Conservation (phyloP, 2,113 vertebrate genomes). For the Actenoides lindsayi region DNA sequence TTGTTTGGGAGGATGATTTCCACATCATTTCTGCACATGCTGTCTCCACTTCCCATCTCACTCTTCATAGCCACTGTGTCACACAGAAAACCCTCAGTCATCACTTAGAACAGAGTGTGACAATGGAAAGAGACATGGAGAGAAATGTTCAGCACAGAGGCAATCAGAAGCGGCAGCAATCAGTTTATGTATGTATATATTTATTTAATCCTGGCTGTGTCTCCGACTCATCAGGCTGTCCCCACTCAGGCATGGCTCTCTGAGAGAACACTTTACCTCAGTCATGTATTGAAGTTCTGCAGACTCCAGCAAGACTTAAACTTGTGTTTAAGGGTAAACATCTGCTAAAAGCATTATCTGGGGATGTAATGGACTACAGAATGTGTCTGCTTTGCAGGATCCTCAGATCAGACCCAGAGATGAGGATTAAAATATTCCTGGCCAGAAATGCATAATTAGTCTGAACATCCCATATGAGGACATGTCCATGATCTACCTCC, state of each 20-base stretch:
- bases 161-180: background rate
- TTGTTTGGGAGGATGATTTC: background rate
- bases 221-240: background rate
- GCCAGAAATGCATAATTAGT: background rate
- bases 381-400: background rate
- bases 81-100: background rate
- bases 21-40: fast-evolving
- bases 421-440: background rate
- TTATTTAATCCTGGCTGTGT: background rate
- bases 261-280: background rate
- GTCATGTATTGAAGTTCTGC: background rate
- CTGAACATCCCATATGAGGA: background rate
- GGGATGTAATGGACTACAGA: background rate
- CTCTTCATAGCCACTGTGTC: background rate
- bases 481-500: background rate
- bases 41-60: background rate
- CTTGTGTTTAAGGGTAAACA: background rate
- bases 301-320: background rate
- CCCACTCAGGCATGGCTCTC: background rate
- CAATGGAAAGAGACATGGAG: background rate
- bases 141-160: background rate
- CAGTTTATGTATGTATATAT: background rate
- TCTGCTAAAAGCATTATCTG: background rate
- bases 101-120: background rate
- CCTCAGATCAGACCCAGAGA: background rate